Evolutionary conservation across 2,888 invertebrate genomes (phyloP), one percentile per base, ranked within the genome.

Genomic region (Byasa hedistus): DNA sequence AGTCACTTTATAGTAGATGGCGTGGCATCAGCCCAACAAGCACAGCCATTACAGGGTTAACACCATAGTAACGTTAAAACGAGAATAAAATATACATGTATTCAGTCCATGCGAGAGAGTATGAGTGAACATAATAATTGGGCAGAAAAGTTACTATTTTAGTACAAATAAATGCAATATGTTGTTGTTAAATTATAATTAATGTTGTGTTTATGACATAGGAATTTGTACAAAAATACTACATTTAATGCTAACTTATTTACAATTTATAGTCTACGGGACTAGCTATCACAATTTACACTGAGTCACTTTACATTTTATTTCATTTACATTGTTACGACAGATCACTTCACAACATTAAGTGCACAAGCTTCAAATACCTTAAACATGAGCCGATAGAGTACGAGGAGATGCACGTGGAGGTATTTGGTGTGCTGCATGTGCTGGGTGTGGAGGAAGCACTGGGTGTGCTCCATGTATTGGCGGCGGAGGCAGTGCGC

Each of bases 371-470:
- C 70, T 65, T 70, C 75, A 80, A 82, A 92, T 72, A 74, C 73
- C 76, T 76, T 90, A 95, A 85, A 96, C 96, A 90, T 96, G 96
- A 84, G 96, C 96, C 85, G 96, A 96, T 80, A 96, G 95, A 63
- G 94, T 95, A 74, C 95, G 92, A 57, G 94, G 92, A 57, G 94
- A 92, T 72, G 93, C 92, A 68, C 93, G 91, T 64, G 93, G 92
- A 75, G 92, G 93, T 77, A 92, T 89, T 84, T 88, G 90, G 69
- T 90, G 91, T 68, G 82, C 81, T 21, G 79, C 76, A 73, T 89
- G 90, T 22, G 87, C 82, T 24, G 91, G 92, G 83, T 88, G 93
- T 76, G 91, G 92, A 56, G 93, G 93, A 70, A 89, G 77, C 72
- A 92, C 92, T 48, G 91, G 91, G 74, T 89, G 91, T 23, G 86